Base-by-base conservation (phyloP, 2,888 invertebrate genomes). In the Aphidius colemani region DNA sequence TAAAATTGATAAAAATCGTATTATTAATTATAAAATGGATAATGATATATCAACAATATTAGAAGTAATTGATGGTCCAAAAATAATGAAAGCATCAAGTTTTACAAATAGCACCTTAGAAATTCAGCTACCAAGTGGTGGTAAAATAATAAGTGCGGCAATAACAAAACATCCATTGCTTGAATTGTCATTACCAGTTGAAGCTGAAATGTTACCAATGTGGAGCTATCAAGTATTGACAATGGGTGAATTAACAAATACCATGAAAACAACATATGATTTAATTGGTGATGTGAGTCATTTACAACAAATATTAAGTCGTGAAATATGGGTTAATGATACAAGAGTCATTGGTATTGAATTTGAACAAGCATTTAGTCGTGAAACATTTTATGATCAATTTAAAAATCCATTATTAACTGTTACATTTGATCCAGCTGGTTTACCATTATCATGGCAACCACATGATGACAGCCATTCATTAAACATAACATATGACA, bases 161-260 rank as follows among this genome's bases (percentile, higher is more conserved):
- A 88, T 90, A 46, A 91, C 92, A 0, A 88, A 92, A 59, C 94
- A 94, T 82, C 94, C 94, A 0, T 81, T 94, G 10, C 81, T 94
- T 60, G 93, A 94, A 85, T 91, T 93, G 0, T 91, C 92, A 0
- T 80, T 94, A 68, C 94, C 94, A 1, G 92, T 94, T 0, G 94
- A 94, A 84, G 94, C 94, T 6, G 93, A 94, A 85, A 93, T 94
- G 91, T 83, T 94, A 59, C 93, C 94, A 49, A 92, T 94, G 87
- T 93, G 94, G 92, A 93, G 93, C 43, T 91, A 92, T 75, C 93
- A 94, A 83, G 88, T 88, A 5, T 89, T 92, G 55, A 88, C 88
- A 5, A 89, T 92, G 77, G 93, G 93, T 13, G 92, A 93, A 70
- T 84, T 93, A 7, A 86, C 89, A 11, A 93, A 93, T 75, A 88